Conservation (phyloP, 2,888 invertebrate genomes). For the Halictus ligatus region DNA sequence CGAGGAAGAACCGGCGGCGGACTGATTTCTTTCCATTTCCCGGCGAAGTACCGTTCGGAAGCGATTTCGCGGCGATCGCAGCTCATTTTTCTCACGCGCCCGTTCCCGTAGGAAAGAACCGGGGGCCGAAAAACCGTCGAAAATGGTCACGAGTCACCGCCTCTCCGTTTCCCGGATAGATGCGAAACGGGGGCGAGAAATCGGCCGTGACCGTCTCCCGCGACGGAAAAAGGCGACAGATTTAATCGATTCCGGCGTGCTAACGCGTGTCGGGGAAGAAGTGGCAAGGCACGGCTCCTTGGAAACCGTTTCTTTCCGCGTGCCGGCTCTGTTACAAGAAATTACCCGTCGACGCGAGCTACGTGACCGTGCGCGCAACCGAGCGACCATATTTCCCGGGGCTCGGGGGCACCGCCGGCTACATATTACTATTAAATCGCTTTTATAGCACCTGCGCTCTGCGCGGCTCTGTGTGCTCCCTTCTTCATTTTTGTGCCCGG, state of each 20-base stretch:
- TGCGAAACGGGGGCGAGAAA: neutral
- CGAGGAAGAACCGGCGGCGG: neutral
- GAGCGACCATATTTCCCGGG: slow-evolving; percentile 49
- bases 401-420: neutral
- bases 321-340: slow-evolving; percentile 48
- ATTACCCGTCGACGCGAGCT: slow-evolving; percentile 50
- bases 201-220: neutral
- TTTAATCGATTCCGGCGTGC: slow-evolving; percentile 28
- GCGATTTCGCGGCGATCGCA: slow-evolving; percentile 10
- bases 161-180: neutral
- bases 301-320: slow-evolving; percentile 37
- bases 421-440: slow-evolving; percentile 61
- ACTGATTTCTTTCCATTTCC: slow-evolving; percentile 10
- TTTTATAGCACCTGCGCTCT: slow-evolving; percentile 43
- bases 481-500: neutral
- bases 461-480: neutral
- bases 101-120: neutral
- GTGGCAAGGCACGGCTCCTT: neutral
- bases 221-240: neutral
- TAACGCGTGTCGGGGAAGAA: neutral
- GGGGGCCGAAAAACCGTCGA: neutral
- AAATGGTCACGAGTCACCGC: slow-evolving; percentile 12
- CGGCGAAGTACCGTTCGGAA: slow-evolving; percentile 11
- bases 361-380: slow-evolving; percentile 31
- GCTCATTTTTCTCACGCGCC: neutral